phyloP scores from a whole-genome alignment of 2,888 invertebrate species.

The Biston betularia region DNA sequence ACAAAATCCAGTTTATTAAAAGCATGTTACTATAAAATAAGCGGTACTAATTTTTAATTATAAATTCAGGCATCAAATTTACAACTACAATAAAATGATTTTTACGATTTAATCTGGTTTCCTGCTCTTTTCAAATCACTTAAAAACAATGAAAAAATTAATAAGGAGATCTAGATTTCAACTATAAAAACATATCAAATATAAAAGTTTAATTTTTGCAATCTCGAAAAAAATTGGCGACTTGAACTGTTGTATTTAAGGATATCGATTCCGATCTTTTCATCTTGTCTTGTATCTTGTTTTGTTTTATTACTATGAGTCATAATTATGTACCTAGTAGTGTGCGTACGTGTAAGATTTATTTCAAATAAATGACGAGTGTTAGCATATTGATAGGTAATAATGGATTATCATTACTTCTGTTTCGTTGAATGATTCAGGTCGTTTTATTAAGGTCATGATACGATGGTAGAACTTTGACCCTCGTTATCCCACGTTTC shows the following conservation, averaged over 20 bases:
- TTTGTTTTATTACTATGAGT: too few species aligned
- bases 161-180: too few species aligned
- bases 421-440: neutral
- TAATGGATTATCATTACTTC: neutral
- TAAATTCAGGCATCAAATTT: constrained; percentile 40
- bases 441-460: constrained; percentile 67
- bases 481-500: constrained; percentile 70
- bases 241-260: too few species aligned
- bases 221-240: too few species aligned
- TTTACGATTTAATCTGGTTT: constrained; percentile 25
- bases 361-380: neutral
- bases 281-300: too few species aligned
- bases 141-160: neutral
- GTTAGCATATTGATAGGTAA: neutral
- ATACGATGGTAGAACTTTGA: constrained; percentile 70
- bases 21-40: constrained; percentile 30
- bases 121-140: constrained; percentile 24
- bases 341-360: neutral
- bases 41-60: constrained; percentile 30
- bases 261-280: too few species aligned
- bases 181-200: neutral
- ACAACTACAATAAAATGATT: constrained; percentile 33
- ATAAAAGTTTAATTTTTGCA: neutral
- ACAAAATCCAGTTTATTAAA: constrained; percentile 26
- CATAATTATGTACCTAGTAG: too few species aligned